Conservation (phyloP, 64 coral and sea anemone species). For the Porites lutea region DNA sequence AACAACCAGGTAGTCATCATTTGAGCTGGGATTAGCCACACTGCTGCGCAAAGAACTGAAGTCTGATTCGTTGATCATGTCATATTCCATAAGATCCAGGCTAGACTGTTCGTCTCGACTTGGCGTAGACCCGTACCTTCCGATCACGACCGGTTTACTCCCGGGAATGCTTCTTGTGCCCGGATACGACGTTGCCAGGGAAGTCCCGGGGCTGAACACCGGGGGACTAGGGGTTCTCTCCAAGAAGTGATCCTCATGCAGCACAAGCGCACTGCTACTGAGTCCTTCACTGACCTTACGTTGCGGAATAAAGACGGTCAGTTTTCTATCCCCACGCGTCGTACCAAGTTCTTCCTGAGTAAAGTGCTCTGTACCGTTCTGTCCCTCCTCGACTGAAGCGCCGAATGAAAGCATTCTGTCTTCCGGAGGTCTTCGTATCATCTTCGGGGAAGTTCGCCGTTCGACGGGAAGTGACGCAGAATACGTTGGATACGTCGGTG, state of each 20-base stretch:
- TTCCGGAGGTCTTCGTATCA: neutral
- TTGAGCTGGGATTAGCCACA: slow-evolving; percentile 78
- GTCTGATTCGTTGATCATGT: slow-evolving; percentile 86
- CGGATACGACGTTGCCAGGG: slow-evolving; percentile 42
- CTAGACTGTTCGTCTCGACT: slow-evolving; percentile 67
- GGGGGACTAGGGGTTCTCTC: slow-evolving; percentile 5
- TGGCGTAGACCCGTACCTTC: slow-evolving; percentile 42
- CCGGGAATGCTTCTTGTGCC: slow-evolving; percentile 42
- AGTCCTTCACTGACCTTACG: neutral
- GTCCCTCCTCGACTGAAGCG: neutral
- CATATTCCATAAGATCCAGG: slow-evolving; percentile 88
- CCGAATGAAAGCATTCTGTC: neutral
- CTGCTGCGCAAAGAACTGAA: slow-evolving; percentile 86
- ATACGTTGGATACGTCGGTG: neutral
- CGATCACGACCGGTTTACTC: slow-evolving; percentile 78
- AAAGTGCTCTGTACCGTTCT: neutral
- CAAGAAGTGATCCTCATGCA: slow-evolving; percentile 24
- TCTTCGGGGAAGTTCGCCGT: neutral
- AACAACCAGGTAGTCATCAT: slow-evolving; percentile 88
- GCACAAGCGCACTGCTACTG: slow-evolving; percentile 17
- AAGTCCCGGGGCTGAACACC: neutral
- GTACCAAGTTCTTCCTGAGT: neutral
- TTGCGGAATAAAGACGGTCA: neutral
- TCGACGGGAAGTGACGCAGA: neutral
- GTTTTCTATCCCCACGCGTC: slow-evolving; percentile 3